Evolutionary conservation across 30 jellyfish, hydroid and myxozoan species (phyloP).

Genomic region (Aurelia sp.): DNA sequence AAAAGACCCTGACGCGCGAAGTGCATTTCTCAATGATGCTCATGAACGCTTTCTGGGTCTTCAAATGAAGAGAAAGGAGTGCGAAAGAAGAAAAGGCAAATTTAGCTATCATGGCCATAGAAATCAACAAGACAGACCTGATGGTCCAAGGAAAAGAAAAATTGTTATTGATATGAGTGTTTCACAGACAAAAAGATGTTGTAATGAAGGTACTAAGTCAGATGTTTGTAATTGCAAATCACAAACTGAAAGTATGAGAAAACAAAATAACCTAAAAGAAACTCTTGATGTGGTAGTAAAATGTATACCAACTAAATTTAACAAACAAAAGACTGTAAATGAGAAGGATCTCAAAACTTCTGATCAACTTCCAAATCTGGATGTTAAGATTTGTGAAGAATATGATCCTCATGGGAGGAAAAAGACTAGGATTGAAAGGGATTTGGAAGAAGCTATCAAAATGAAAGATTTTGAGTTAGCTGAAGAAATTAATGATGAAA

Average conservation of each 20-base stretch:
- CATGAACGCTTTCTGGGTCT: neutral
- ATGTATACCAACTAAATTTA: neutral
- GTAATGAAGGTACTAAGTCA: too few relatives aligned
- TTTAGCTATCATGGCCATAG: neutral
- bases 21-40: neutral
- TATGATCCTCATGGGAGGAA: constrained; percentile 72
- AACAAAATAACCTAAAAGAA: neutral
- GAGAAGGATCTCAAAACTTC: neutral
- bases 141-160: neutral
- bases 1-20: neutral
- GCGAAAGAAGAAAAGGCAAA: neutral
- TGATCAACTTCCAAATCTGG: constrained; percentile 27
- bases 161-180: neutral
- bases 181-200: neutral
- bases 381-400: constrained; percentile 34
- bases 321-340: neutral
- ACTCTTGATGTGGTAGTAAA: neutral
- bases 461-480: constrained; percentile 70
- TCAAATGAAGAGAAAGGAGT: neutral
- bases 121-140: neutral
- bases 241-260: neutral
- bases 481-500: constrained; percentile 76
- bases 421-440: constrained; percentile 77
- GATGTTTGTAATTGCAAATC: too few relatives aligned
- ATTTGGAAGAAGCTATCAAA: constrained; percentile 82